Conservation (phyloP, 1,140 invertebrate species). For the Ladona fulva region DNA sequence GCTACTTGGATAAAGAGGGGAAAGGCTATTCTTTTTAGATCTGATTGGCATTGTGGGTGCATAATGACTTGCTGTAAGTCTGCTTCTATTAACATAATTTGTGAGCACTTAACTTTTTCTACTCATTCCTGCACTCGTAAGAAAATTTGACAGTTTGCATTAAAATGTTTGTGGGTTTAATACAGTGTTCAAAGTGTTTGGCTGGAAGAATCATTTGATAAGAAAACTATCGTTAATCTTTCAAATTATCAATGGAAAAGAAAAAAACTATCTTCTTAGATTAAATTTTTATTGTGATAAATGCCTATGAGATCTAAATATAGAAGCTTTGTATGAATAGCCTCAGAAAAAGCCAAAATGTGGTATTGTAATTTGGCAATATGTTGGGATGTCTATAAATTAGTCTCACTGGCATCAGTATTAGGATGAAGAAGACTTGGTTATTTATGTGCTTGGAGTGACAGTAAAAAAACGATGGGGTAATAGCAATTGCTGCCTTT, state of each 20-base stretch:
- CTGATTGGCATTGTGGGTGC: not conserved
- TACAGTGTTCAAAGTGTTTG: conserved; percentile 5
- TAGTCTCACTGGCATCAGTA: not conserved
- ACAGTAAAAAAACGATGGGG: not conserved
- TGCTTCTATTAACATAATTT: not conserved
- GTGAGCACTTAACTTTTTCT: conserved; percentile 3
- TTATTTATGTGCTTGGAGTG: not conserved
- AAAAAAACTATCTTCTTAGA: not conserved
- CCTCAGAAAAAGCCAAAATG: not conserved
- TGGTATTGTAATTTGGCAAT: conserved; percentile 3
- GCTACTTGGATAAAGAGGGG: not conserved
- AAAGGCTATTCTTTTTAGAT: conserved; percentile 2
- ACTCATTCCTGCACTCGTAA: conserved; percentile 4
- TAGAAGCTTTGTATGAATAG: conserved; percentile 4
- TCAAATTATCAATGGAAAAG: not conserved
- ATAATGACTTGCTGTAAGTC: not conserved
- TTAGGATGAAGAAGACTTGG: not conserved
- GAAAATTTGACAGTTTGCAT: not conserved
- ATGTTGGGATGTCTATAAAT: not conserved
- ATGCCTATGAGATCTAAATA: not conserved
- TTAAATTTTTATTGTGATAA: not conserved
- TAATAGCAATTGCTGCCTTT: not conserved
- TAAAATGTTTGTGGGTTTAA: not conserved
- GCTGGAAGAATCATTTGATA: not conserved
- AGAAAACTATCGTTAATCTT: not conserved